phyloP scores from a whole-genome alignment of 2,113 vertebrate genomes.

The Ariopsis seemanni region DNA sequence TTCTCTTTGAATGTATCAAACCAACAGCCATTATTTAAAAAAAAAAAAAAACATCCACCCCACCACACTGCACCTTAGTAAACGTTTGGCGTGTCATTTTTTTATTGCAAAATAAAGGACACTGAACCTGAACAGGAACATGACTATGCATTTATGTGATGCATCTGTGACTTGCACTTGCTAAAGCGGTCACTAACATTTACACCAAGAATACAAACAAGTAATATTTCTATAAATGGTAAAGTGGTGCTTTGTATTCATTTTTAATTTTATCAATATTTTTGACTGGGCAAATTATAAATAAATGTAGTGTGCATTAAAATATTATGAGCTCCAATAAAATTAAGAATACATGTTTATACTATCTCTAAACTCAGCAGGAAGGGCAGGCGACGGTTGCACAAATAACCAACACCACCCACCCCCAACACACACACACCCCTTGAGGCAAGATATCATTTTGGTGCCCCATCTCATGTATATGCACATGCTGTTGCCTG shows the following conservation, averaged over 20 bases:
- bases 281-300: background rate
- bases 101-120: background rate
- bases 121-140: background rate
- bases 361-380: background rate
- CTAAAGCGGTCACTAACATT: background rate
- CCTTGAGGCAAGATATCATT: background rate
- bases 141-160: background rate
- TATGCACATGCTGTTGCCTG: background rate
- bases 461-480: background rate
- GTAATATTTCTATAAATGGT: background rate
- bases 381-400: background rate
- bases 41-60: background rate
- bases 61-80: background rate
- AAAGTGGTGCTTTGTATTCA: background rate
- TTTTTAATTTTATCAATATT: background rate
- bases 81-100: background rate
- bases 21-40: background rate
- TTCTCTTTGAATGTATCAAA: too few relatives aligned
- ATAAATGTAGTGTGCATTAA: background rate
- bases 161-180: background rate
- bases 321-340: background rate
- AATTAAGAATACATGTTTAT: background rate
- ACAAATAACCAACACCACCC: background rate
- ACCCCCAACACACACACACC: background rate
- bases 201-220: background rate